Evolutionary conservation across 2,113 vertebrate species (phyloP).

Genomic region (Poecilia latipinna): DNA sequence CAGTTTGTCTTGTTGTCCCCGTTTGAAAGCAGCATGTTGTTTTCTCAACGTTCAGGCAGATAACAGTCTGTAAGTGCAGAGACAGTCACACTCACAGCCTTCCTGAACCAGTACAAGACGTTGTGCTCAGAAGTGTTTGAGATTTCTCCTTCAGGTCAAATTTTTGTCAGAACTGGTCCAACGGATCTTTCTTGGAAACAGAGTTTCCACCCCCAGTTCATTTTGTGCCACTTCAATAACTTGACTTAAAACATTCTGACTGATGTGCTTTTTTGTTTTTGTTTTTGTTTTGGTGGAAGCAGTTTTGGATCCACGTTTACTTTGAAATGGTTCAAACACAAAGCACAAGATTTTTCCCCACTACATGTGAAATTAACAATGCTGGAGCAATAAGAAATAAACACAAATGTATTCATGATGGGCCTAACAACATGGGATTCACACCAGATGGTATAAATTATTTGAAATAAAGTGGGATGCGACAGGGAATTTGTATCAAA

Average conservation of each 20-base stretch:
- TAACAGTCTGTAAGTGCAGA: not conserved
- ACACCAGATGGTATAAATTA: too few relatives aligned
- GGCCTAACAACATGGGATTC: too few relatives aligned
- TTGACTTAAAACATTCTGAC: not conserved
- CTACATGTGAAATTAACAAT: not conserved
- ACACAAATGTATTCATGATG: too few relatives aligned
- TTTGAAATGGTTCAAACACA: not conserved
- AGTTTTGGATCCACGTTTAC: not conserved
- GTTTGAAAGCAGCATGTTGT: not conserved
- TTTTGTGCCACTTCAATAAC: not conserved
- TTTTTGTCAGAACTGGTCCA: slow-evolving; percentile 42
- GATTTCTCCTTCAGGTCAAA: not conserved
- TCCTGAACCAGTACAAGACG: not conserved
- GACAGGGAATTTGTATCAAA: not conserved
- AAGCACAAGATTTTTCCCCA: not conserved
- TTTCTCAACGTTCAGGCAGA: not conserved
- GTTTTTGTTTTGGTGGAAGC: not conserved
- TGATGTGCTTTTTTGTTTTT: not conserved
- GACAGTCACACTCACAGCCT: not conserved
- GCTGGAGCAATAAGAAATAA: too few relatives aligned
- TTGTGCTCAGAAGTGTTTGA: not conserved
- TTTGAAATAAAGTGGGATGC: not conserved
- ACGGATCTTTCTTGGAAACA: not conserved
- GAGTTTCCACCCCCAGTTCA: not conserved
- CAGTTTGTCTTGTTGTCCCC: slow-evolving; percentile 4